Percentiles rank a stretch among this genome's conserved stretches.
Conservation (phyloP, 2,797 vertebrate genomes). For the Octomys mimax region DNA sequence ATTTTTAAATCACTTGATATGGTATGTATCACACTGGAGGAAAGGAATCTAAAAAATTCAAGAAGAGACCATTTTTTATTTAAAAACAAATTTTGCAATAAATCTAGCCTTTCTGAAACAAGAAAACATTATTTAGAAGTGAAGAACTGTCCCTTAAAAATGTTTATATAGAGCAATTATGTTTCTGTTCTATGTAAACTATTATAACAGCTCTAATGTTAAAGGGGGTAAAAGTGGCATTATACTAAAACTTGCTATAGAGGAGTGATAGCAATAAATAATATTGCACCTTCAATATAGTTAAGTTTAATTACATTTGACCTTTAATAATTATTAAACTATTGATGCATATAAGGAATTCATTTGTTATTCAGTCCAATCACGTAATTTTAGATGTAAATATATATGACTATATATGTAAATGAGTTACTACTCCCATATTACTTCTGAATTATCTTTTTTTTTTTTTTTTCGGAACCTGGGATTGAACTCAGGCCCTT, state of each 20-base stretch:
- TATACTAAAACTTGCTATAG: background rate
- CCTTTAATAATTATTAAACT: background rate
- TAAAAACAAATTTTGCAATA: background rate
- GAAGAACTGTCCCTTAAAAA: background rate
- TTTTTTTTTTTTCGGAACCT: too few relatives aligned
- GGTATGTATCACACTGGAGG: background rate
- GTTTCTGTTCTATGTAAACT: background rate
- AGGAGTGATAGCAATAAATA: background rate
- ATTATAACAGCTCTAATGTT: background rate
- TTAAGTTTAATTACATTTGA: background rate
- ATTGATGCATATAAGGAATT: background rate
- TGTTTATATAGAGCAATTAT: background rate
- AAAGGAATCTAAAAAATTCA: slow-evolving; percentile 26
- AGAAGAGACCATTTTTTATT: slow-evolving; percentile 8
- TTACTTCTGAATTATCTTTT: background rate
- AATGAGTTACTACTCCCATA: background rate
- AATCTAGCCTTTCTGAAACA: background rate
- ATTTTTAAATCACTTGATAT: slow-evolving; percentile 8
- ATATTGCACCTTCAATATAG: background rate
- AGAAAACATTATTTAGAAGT: background rate
- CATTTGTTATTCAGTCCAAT: background rate
- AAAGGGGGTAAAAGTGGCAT: background rate
- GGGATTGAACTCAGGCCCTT: too few relatives aligned
- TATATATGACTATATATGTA: background rate
- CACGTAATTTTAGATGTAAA: background rate